Conservation (phyloP, 2,113 vertebrate genomes). For the Corvus moneduloides region DNA sequence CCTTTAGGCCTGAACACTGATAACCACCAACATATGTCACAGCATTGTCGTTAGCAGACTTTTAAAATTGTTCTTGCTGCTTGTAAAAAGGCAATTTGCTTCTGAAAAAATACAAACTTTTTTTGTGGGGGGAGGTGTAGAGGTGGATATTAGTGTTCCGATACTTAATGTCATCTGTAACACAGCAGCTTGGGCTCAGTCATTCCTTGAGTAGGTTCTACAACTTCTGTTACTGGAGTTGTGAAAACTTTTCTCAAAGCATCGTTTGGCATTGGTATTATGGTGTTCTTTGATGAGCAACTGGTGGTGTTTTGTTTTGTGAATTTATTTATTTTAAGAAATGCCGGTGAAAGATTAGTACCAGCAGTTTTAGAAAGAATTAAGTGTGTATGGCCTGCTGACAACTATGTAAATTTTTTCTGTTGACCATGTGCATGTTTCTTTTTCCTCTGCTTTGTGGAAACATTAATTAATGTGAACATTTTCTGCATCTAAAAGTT, state of each 20-base stretch:
- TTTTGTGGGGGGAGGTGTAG: rapidly evolving
- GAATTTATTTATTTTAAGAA: background rate
- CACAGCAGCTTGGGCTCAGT: background rate
- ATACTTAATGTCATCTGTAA: background rate
- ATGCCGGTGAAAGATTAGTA: background rate
- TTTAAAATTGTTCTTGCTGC: background rate
- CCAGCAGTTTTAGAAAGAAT: background rate
- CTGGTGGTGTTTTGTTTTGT: background rate
- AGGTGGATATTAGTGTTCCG: background rate
- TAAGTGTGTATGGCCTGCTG: background rate
- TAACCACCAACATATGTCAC: background rate
- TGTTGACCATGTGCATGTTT: background rate
- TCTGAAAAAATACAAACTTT: background rate
- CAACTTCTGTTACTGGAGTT: background rate
- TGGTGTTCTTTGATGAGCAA: background rate
- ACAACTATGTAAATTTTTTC: background rate
- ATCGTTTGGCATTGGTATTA: background rate
- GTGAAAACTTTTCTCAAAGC: background rate
- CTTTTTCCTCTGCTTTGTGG: background rate
- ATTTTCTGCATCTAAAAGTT: background rate
- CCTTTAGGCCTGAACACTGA: background rate
- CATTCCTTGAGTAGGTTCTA: background rate
- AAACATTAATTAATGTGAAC: background rate
- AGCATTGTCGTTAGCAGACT: background rate
- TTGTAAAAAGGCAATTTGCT: background rate